Percentiles rank a stretch among this genome's conserved stretches.
Evolutionary conservation across 2,888 invertebrate species (phyloP).

Genomic region (Athrips mouffetella): DNA sequence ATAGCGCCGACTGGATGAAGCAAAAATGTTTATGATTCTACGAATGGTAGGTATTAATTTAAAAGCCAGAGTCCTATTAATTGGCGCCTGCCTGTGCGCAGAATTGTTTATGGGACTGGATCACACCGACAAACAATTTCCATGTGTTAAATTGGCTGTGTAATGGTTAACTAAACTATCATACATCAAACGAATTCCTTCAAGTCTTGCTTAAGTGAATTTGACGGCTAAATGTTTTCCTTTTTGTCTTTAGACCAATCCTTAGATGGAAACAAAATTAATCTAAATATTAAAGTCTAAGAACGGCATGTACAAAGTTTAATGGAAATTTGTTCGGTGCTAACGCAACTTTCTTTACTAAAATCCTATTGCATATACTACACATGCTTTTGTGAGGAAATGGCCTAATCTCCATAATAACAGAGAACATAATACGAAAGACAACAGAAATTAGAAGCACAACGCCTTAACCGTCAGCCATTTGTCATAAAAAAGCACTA

Average conservation of each 20-base stretch:
- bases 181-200: slow-evolving; percentile 7
- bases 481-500: slow-evolving; percentile 45
- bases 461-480: slow-evolving; percentile 43
- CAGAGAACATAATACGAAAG: slow-evolving; percentile 28
- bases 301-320: background rate
- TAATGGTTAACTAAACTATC: background rate
- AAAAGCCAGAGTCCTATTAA: slow-evolving; percentile 13
- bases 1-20: slow-evolving; percentile 30
- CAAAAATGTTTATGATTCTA: slow-evolving; percentile 27
- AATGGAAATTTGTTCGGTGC: no score
- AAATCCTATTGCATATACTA: background rate
- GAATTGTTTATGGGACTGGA: slow-evolving; percentile 8
- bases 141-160: slow-evolving; percentile 6
- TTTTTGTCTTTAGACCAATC: background rate
- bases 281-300: background rate
- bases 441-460: slow-evolving; percentile 43
- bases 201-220: background rate
- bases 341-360: background rate
- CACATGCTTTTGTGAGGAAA: background rate
- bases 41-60: slow-evolving; percentile 33
- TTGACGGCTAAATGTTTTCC: background rate
- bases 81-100: slow-evolving; percentile 1
- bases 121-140: slow-evolving; percentile 1
- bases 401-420: slow-evolving; percentile 3
- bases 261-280: background rate